These are phyloP conservation scores for Edolisoma coerulescens DNA, from an alignment of 2,113 vertebrate genomes.

Conservation along the genomic window DNA sequence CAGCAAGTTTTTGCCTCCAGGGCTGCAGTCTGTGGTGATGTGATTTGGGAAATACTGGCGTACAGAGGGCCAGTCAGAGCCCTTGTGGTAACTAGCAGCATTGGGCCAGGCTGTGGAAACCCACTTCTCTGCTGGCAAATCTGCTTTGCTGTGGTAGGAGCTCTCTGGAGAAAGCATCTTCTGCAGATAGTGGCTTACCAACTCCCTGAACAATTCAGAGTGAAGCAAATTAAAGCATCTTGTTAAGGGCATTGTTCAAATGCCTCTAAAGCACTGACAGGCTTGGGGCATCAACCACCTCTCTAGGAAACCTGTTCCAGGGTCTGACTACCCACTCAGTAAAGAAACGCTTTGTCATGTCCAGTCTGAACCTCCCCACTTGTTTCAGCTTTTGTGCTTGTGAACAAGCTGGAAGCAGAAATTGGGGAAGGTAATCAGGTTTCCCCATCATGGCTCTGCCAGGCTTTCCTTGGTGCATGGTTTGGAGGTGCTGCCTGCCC, in stretches of 20 bases:
- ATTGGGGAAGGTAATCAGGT: background rate
- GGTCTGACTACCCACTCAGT: background rate
- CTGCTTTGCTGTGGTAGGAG: background rate
- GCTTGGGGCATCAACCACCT: fast-evolving
- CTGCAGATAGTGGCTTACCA: background rate
- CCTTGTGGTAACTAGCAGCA: background rate
- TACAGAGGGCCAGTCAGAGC: background rate
- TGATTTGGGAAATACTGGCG: background rate
- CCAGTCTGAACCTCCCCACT: background rate
- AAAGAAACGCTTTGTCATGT: background rate
- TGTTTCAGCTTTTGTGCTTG: background rate
- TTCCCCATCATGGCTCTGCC: background rate
- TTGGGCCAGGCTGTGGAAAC: background rate
- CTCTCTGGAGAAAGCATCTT: background rate
- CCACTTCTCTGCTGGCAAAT: background rate
- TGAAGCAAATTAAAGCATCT: background rate
- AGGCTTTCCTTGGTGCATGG: background rate
- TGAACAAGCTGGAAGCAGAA: background rate
- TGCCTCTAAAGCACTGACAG: background rate
- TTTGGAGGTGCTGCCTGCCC: background rate
- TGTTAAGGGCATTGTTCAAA: background rate
- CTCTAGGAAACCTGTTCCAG: background rate
- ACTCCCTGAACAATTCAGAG: background rate
- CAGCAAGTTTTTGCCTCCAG: background rate
- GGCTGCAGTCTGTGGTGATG: background rate